Conservation (phyloP, 2,888 invertebrate species). For the Orchesella flavescens region DNA sequence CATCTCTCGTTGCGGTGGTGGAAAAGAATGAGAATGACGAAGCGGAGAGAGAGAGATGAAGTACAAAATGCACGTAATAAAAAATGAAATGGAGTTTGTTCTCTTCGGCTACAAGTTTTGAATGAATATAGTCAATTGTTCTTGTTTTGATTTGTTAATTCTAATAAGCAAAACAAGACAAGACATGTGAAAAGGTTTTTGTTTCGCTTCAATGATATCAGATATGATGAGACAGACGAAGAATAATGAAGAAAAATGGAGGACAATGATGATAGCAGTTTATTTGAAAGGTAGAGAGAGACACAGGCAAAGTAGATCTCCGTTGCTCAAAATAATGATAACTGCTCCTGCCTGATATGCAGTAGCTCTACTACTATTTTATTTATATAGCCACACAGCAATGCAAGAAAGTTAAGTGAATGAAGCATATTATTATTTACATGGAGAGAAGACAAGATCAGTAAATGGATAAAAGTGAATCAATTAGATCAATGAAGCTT, state of each 20-base stretch:
- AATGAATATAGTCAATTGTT: background rate
- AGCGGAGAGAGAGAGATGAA: background rate
- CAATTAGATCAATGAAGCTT: conserved; percentile 47
- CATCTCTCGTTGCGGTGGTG: background rate
- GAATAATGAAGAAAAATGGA: background rate
- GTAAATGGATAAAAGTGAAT: conserved; percentile 25
- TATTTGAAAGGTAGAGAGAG: background rate
- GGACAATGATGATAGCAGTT: background rate
- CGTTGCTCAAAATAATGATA: no score
- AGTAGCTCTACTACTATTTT: no score
- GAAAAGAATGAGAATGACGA: background rate
- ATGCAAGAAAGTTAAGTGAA: background rate
- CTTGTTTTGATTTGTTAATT: conserved; percentile 29
- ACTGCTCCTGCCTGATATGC: no score
- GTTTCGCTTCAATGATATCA: no score
- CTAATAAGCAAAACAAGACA: background rate
- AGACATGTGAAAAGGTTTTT: background rate
- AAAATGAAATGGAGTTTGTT: background rate
- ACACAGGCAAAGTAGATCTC: background rate
- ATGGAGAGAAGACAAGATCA: conserved; percentile 17
- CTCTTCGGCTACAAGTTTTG: no score
- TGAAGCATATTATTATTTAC: conserved; percentile 5
- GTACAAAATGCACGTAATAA: conserved; percentile 7
- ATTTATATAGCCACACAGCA: no score
- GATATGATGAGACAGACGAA: background rate